Conservation (phyloP, 2,113 vertebrate species). For the Cranoglanis bouderius region DNA sequence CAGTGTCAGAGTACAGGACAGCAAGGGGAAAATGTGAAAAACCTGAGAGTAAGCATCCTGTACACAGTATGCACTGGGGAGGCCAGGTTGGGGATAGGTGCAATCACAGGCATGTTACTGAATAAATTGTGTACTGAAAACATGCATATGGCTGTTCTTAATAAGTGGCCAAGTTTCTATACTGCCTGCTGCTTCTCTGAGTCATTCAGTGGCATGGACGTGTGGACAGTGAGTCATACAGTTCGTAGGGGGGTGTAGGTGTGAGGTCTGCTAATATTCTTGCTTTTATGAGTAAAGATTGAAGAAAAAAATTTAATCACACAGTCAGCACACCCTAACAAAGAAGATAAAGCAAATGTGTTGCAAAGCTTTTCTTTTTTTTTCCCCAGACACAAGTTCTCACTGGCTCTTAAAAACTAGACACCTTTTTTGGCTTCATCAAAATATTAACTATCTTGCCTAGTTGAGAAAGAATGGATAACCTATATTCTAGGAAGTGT, state of each 20-base stretch:
- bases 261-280: neutral
- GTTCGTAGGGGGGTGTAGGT: conserved; percentile 14
- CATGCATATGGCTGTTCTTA: conserved; percentile 36
- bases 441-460: neutral
- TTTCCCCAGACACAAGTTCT: neutral
- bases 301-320: too few relatives aligned
- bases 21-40: neutral
- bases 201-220: conserved; percentile 20
- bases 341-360: neutral
- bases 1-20: neutral
- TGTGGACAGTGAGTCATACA: conserved; percentile 11
- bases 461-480: neutral
- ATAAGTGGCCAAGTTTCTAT: conserved; percentile 21
- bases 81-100: neutral
- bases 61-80: neutral
- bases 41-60: neutral
- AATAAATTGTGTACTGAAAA: neutral
- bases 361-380: neutral
- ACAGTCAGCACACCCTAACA: neutral
- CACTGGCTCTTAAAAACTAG: neutral
- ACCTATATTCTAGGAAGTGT: neutral
- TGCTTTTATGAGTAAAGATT: neutral
- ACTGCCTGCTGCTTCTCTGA: conserved; percentile 36
- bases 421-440: neutral
- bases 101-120: neutral